Percentiles rank a stretch among this genome's conserved stretches.
phyloP scores from a whole-genome alignment of 2,113 vertebrate genomes.

The Cisticola juncidis region DNA sequence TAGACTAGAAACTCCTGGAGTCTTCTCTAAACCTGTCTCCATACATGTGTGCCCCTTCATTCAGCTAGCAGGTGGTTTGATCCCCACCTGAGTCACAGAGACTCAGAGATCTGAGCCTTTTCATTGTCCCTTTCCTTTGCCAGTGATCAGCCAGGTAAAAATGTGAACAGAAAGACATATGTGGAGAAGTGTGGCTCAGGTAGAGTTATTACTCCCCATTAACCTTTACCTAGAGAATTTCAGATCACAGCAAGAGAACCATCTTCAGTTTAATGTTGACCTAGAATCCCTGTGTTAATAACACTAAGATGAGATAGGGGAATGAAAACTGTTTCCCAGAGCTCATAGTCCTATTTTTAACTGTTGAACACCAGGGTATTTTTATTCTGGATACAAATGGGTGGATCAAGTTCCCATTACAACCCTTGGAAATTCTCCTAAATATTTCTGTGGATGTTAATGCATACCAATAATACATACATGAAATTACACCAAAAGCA shows the following conservation, averaged over 20 bases:
- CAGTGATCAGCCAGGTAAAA: neutral
- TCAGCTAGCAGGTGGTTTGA: neutral
- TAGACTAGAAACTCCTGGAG: neutral
- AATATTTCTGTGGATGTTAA: neutral
- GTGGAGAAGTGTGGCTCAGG: neutral
- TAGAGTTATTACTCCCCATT: conserved; percentile 1
- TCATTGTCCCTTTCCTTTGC: neutral
- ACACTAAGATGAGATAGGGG: neutral
- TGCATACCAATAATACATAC: neutral
- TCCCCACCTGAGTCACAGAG: neutral
- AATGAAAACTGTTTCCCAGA: neutral
- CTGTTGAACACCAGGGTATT: neutral
- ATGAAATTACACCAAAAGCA: neutral
- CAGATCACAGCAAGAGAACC: neutral
- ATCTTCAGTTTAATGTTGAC: neutral
- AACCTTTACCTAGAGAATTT: conserved; percentile 19
- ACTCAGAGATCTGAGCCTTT: conserved; percentile 5
- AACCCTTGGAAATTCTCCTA: neutral
- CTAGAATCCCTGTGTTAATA: neutral
- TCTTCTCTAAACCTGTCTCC: neutral
- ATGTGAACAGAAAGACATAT: neutral
- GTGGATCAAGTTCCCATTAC: neutral
- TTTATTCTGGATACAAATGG: neutral
- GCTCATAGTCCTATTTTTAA: neutral
- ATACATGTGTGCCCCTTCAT: neutral